Conservation (phyloP, 1,140 invertebrate genomes). For the Myzus persicae region DNA sequence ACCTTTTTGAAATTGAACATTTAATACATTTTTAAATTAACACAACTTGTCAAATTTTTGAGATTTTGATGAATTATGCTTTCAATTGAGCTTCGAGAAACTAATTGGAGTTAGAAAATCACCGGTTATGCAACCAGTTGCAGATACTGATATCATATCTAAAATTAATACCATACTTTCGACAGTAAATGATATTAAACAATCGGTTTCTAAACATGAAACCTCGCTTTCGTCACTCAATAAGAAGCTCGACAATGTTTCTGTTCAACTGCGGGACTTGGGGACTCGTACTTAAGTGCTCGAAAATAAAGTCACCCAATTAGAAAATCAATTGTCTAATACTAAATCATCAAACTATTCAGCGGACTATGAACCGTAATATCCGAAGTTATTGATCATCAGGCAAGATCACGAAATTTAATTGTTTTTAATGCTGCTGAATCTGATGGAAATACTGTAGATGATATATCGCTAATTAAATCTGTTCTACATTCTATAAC, state of each 20-base stretch:
- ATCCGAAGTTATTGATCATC: background rate
- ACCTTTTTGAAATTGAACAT: too few relatives aligned
- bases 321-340: constrained; percentile 25
- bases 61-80: too few relatives aligned
- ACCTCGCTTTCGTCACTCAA: background rate
- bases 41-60: too few relatives aligned
- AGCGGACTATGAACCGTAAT: background rate
- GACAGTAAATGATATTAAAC: constrained; percentile 31
- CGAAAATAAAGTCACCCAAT: background rate
- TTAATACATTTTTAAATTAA: too few relatives aligned
- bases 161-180: constrained; percentile 19
- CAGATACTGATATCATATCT: background rate
- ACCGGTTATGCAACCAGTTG: background rate
- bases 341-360: background rate
- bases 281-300: background rate
- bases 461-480: background rate
- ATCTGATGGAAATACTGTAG: background rate
- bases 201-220: constrained; percentile 15
- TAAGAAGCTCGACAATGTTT: background rate
- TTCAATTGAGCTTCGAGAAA: too few relatives aligned
- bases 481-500: background rate
- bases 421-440: constrained; percentile 13
- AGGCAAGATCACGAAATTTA: background rate
- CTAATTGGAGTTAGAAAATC: background rate
- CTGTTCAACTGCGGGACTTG: background rate